Base-by-base conservation (phyloP, 2,888 invertebrate species). In the Drosophila incognita region DNA sequence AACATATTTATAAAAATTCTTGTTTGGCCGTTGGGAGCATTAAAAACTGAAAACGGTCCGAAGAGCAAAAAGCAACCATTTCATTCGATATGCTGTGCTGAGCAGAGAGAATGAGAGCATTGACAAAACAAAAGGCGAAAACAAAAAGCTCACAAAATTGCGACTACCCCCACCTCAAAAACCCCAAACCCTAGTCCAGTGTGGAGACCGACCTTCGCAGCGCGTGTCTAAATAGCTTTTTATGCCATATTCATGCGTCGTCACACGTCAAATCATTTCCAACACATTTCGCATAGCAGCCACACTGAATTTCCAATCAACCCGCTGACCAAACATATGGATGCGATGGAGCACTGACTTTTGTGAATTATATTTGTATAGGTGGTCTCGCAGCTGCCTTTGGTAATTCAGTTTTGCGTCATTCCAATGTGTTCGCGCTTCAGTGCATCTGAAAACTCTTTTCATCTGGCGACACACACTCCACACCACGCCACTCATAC, bases 201-300 rank as follows among this genome's bases (percentile, higher is more conserved):
- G 15, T 46, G 46, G 21, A 46, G 46, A 46, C 46, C 46, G 46
- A 46, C 46, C 46, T 46, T 46, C 46, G 46, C 51, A 54, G 57
- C 36, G 70, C 62, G 33, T 64, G 53, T 67, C 35, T n/a, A 69
- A 80, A 79, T 21, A 21, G 51, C 38, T 68, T 61, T 52, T 29
- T 54, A 68, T 72, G 69, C 58, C 64, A 72, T 69, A 69, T 76
- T 52, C 77, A 76, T 65, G 72, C 76, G 69, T 67, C 78, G 76
- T 74, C 78, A 73, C 62, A 79, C 79, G 79, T 80, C 79, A 79
- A 73, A 80, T 76, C 76, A 76, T 63, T 73, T 79, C 63, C 24
- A 69, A 76, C 69, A 69, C 35, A 79, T 79, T 77, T 79, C 60
- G 54, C 54, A 51, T 53, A 35, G 56, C 13, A 6, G 15, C 33